Percentiles rank a stretch among this genome's conserved stretches.
phyloP scores from a whole-genome alignment of 2,888 invertebrate genomes.

The Lingula anatina region DNA sequence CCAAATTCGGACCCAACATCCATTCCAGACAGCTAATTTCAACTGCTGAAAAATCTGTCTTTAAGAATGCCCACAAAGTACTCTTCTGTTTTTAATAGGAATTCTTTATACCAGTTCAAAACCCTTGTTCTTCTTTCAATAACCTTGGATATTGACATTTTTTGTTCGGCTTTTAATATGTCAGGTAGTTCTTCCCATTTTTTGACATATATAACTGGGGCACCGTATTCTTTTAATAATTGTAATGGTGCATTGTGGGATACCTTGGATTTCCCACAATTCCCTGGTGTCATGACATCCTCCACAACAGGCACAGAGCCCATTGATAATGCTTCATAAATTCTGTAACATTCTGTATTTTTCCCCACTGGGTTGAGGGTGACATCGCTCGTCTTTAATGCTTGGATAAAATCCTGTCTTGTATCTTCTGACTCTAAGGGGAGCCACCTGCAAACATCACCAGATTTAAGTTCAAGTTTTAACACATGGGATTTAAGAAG shows the following conservation, averaged over 20 bases:
- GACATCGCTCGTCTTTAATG: conserved; percentile 55
- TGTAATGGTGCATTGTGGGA: conserved; percentile 43
- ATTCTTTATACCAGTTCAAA: conserved; percentile 55
- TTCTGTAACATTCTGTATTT: conserved; percentile 57
- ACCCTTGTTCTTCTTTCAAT: conserved; percentile 42
- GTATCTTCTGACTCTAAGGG: conserved; percentile 52
- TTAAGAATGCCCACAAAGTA: conserved; percentile 31
- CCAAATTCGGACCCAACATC: too few species aligned
- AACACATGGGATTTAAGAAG: too few species aligned
- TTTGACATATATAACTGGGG: conserved; percentile 55
- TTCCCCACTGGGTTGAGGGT: conserved; percentile 56
- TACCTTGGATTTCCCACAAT: conserved; percentile 39
- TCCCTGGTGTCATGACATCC: conserved; percentile 52
- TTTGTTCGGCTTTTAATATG: conserved; percentile 46
- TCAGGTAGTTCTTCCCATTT: conserved; percentile 53
- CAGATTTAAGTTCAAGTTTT: too few species aligned
- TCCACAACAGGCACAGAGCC: conserved; percentile 57
- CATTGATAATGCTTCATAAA: conserved; percentile 57
- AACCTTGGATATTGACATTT: background rate
- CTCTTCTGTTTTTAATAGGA: conserved; percentile 51
- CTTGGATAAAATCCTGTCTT: conserved; percentile 49
- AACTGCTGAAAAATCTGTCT: conserved; percentile 34
- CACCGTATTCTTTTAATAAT: conserved; percentile 53
- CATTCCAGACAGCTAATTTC: too few species aligned
- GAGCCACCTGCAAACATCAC: conserved; percentile 56